phyloP scores from a whole-genome alignment of 2,113 vertebrate genomes.

The Sinocyclocheilus maitianheensis region DNA sequence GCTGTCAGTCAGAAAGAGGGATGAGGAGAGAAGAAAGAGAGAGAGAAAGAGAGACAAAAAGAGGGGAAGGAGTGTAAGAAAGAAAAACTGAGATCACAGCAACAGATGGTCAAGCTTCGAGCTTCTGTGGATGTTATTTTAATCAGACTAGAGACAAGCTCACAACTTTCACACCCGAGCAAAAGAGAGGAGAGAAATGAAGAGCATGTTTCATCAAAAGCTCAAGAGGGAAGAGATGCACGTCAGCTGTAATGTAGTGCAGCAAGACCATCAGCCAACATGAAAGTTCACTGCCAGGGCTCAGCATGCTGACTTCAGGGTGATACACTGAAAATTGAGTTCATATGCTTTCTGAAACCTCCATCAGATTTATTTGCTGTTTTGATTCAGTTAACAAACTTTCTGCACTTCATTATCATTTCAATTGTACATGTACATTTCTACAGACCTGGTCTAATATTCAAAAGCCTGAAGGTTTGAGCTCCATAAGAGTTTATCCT shows the following conservation, averaged over 20 bases:
- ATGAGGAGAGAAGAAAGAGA: background rate
- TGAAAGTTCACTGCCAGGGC: background rate
- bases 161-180: conserved; percentile 57
- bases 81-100: conserved; percentile 59
- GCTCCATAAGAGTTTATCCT: background rate
- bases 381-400: background rate
- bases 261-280: background rate
- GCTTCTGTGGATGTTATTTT: conserved; percentile 70
- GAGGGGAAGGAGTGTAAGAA: background rate
- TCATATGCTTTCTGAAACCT: background rate
- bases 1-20: background rate
- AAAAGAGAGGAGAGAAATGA: background rate
- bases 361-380: background rate
- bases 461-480: background rate
- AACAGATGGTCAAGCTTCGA: conserved; percentile 72
- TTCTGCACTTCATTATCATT: background rate
- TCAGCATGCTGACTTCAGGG: background rate
- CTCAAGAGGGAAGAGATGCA: background rate
- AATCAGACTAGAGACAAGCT: conserved; percentile 67
- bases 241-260: conserved; percentile 24
- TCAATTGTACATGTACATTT: background rate
- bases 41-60: background rate
- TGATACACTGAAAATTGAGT: background rate
- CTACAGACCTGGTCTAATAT: background rate
- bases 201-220: conserved; percentile 45